Evolutionary conservation across 2,888 invertebrate genomes (phyloP), one percentile per base, ranked within the genome.

Genomic region (Cantharis flavilabris): DNA sequence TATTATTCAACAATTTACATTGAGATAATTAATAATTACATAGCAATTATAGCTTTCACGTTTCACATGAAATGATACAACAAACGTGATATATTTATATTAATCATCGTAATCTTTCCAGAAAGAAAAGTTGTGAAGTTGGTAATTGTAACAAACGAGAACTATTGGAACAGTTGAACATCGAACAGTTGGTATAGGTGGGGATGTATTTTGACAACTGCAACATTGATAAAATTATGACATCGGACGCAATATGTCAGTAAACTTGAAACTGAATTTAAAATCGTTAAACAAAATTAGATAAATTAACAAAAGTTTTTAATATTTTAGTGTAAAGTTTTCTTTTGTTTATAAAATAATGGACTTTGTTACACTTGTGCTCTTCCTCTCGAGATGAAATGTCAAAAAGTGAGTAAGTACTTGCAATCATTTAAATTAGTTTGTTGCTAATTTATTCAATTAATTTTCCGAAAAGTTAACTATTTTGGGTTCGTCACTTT

Each of bases 371-470:
- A 72, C 26, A 65, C 62, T 70, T 70, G 72, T 69, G 77, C 65
- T 72, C 70, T 77, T 63, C 70, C 67, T 63, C 33, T 67, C 81
- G 82, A 73, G 78, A 83, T 83, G 83, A 83, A 79, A 83, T 83
- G 83, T 82, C 82, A 83, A 82, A 81, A 80, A 73, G 83, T 83
- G 81, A 81, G 82, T 80, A 30, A 49, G 62, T 65, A 11, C 13
- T 3, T 11, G n/a, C 71, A 64, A 69, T 77, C 11, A 69, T 23
- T 18, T 20, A 65, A 67, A 20, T 72, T 69, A 70, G 16, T 28
- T 70, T 49, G 49, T 16, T 33, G 26, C 7, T 70, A 13, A 26
- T 16, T n/a, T 70, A 70, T 18, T 33, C 26, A 10, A 33, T 23
- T 69, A 13, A 26, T 70, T 9, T 28, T 23, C 1, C 23, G 23